phyloP scores from a whole-genome alignment of 1,140 invertebrate species.

The Polypedilum vanderplanki region DNA sequence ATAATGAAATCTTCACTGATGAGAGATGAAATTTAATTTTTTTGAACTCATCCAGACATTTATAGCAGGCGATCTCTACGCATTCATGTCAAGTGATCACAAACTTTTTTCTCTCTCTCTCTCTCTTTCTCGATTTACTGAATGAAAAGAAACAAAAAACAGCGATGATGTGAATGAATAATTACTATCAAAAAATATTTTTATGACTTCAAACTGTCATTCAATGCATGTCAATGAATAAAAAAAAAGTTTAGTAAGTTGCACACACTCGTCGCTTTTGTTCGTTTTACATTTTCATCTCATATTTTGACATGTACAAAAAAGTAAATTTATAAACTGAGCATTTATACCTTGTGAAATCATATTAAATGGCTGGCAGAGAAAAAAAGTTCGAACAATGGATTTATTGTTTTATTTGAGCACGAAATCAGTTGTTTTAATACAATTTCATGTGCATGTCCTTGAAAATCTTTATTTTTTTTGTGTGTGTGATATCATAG shows the following conservation, averaged over 20 bases:
- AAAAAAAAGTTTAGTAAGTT: not conserved
- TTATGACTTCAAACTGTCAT: not conserved
- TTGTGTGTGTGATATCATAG: not conserved
- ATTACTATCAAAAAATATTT: not conserved
- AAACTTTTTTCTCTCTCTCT: too few species aligned
- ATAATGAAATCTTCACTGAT: too few species aligned
- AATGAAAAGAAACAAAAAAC: too few species aligned
- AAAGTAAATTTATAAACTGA: not conserved
- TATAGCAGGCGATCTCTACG: conserved; percentile 7
- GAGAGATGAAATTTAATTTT: too few species aligned
- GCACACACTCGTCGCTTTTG: not conserved
- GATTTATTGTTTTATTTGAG: conserved; percentile 3
- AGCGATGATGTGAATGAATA: not conserved
- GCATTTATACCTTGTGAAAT: not conserved
- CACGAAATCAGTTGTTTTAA: conserved; percentile 11
- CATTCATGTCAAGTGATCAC: not conserved
- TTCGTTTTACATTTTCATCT: not conserved
- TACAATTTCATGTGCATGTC: not conserved
- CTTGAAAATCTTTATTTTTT: not conserved
- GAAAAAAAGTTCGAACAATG: not conserved
- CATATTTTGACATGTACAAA: not conserved
- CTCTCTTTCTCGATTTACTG: too few species aligned
- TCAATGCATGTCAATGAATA: not conserved
- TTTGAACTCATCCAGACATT: conserved; percentile 9
- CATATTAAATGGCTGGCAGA: conserved; percentile 12